A percentile compares a stretch with the other conserved stretches of the same genome.
These are phyloP conservation scores for Plebejus anna DNA, from an alignment of 2,888 invertebrate genomes.

Conservation along the genomic window DNA sequence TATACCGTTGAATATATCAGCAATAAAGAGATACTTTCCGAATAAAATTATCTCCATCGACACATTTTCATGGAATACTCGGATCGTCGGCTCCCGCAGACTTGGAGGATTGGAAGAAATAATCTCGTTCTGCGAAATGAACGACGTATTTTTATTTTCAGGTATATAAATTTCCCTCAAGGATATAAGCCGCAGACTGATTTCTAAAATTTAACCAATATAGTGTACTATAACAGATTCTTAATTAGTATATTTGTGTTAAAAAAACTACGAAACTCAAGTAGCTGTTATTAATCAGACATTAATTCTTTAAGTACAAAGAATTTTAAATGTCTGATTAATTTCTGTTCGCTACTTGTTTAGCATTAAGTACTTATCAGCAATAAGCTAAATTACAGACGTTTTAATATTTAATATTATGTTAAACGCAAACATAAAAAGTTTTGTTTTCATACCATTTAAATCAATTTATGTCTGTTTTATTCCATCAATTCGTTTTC, in stretches of 20 bases:
- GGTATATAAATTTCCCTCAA: not conserved
- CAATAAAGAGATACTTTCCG: constrained; percentile 76
- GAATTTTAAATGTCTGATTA: no score
- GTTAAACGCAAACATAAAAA: no score
- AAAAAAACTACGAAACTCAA: no score
- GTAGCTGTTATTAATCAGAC: no score
- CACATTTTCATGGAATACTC: constrained; percentile 58
- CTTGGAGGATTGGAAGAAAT: not conserved
- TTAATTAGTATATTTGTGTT: no score
- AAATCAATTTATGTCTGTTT: not conserved
- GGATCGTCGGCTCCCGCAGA: not conserved
- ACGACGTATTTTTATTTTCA: not conserved
- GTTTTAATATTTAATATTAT: no score
- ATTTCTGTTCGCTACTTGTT: no score
- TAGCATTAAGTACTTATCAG: not conserved
- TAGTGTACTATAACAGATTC: not conserved
- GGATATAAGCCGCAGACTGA: not conserved
- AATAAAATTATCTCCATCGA: constrained; percentile 77
- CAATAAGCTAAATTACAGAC: not conserved
- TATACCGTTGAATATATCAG: constrained; percentile 79
- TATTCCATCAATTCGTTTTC: not conserved
- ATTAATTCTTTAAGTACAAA: not conserved
- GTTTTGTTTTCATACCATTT: no score
- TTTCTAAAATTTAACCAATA: not conserved
- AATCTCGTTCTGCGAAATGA: not conserved